These are phyloP conservation scores for Drosophila neoperkinsi DNA, from an alignment of 2,888 invertebrate species.

Conservation along the genomic window DNA sequence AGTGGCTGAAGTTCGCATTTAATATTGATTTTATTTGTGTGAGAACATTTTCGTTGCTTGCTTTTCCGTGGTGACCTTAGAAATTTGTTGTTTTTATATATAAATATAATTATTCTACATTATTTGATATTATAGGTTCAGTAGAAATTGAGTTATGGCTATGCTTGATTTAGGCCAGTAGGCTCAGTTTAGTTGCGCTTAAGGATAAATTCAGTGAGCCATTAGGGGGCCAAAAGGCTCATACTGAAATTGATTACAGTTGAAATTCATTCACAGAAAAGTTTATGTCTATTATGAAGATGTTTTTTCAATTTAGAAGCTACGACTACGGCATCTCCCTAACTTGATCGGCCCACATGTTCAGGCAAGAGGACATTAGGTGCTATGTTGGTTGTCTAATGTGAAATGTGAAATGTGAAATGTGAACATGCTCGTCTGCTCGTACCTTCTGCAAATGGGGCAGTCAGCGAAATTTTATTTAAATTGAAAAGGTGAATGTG, in stretches of 20 bases:
- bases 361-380: conserved; percentile 23
- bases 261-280: background rate
- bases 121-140: no score
- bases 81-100: background rate
- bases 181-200: background rate
- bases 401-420: conserved; percentile 32
- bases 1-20: background rate
- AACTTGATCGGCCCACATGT: conserved; percentile 1
- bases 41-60: background rate
- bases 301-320: conserved; percentile 6
- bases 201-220: background rate
- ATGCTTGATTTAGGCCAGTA: background rate
- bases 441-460: conserved; percentile 51
- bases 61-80: no score
- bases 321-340: conserved; percentile 1
- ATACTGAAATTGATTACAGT: background rate
- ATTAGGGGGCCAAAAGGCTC: background rate
- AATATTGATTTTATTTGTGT: background rate
- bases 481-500: conserved; percentile 46
- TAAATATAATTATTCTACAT: no score
- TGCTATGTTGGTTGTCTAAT: conserved; percentile 28
- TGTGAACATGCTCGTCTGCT: conserved; percentile 31
- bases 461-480: conserved; percentile 70
- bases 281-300: no score
- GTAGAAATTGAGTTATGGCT: background rate